Evolutionary conservation across 1,140 invertebrate genomes (phyloP), one percentile per base, ranked within the genome.

Genomic region (Lasioglossum albipes): DNA sequence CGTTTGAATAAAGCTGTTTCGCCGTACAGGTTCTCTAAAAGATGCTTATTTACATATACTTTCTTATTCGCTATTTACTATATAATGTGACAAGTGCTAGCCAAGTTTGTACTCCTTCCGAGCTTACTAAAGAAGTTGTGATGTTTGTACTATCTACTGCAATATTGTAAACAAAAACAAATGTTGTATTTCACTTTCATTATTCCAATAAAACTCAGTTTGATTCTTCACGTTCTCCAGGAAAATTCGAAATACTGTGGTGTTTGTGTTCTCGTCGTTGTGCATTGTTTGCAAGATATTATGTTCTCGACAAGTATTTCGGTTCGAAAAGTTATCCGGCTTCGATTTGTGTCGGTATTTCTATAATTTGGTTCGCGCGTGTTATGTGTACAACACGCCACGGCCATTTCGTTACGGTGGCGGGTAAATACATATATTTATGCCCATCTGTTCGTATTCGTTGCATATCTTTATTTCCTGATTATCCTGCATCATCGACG

Each of bases 321-420:
- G 18, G 0, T 20, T 54, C 18, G 0, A 27, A 49, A 27, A 27
- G 49, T 68, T 68, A 27, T 18, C 7, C 22, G 41, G 20, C 12
- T 68, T 42, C 64, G 16, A 45, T 79, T 84, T 82, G 59, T 62
- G 69, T 76, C 57, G 20, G 57, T 57, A n/a, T 78, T 64, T 71
- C 68, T 41, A 71, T 52, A 81, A 49, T 36, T 65, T 61, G 59
- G 41, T 42, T 27, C 45, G 41, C 67, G 31, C 54, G 57, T 49
- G 36, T 42, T 64, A 54, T 68, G 64, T 69, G 57, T 13, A 61
- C 7, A 81, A 74, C 59, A 45, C 67, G n/a, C 59, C 42, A 82
- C 75, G 80, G 74, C 66, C 79, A 78, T 78, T 74, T 76, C 61
- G 22, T 73, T 61, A 49, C 62, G n/a, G 54, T 75, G 54, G 65